Conservation (phyloP, 2,797 vertebrate species). For the Dendrocincla fuliginosa region DNA sequence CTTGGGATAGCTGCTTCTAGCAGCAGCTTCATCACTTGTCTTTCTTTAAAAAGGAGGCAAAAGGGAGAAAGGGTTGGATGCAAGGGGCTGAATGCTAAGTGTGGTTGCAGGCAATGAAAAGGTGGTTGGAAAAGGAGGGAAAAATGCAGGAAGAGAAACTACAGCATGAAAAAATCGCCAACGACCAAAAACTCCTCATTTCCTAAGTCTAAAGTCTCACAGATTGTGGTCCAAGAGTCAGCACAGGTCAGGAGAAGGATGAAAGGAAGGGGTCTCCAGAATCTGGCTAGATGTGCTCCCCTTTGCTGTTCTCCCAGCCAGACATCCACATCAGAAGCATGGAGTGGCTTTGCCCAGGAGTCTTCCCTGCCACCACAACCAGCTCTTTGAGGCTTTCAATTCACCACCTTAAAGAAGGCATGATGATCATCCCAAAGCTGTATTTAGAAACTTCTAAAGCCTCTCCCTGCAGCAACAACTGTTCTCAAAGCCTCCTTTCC, state of each 20-base stretch:
- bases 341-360: background rate
- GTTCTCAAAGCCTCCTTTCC: background rate
- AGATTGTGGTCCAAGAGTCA: background rate
- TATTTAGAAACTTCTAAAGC: background rate
- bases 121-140: accelerated
- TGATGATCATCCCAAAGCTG: background rate
- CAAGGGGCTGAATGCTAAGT: background rate
- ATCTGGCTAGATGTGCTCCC: accelerated
- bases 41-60: background rate
- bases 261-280: background rate
- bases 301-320: background rate
- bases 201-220: background rate
- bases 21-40: background rate
- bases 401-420: background rate
- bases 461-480: background rate
- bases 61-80: background rate
- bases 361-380: background rate
- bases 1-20: background rate
- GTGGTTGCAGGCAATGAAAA: background rate
- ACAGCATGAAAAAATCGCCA: background rate
- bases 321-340: background rate
- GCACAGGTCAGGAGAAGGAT: background rate
- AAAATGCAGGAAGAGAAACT: background rate
- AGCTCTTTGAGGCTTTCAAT: background rate
- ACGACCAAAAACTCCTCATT: background rate